A percentile compares a stretch with the other conserved stretches of the same genome.
These are phyloP conservation scores for Takifugu bimaculatus DNA, from an alignment of 2,113 vertebrate species.

Conservation along the genomic window DNA sequence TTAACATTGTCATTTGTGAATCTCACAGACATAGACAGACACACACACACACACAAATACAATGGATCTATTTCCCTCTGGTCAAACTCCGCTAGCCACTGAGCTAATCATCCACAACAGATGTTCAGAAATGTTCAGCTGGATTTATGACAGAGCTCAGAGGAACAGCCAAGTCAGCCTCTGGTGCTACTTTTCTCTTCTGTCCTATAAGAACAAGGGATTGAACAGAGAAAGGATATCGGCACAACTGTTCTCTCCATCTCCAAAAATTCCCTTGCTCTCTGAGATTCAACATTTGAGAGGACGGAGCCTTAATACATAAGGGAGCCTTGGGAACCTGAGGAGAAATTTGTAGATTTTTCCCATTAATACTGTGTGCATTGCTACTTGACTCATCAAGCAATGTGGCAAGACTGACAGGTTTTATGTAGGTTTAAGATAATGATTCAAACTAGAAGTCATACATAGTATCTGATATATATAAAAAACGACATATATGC, in stretches of 20 bases:
- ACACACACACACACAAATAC: constrained; percentile 31
- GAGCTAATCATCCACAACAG: constrained; percentile 77
- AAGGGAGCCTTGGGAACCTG: constrained; percentile 57
- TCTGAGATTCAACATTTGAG: constrained; percentile 56
- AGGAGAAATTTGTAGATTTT: constrained; percentile 63
- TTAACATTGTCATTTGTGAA: too few relatives aligned
- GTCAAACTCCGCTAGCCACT: constrained; percentile 69
- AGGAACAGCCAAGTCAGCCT: constrained; percentile 74
- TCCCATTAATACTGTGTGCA: constrained; percentile 58
- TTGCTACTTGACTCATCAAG: constrained; percentile 47
- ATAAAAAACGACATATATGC: too few relatives aligned
- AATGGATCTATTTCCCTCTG: constrained; percentile 54
- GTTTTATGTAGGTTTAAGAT: not conserved
- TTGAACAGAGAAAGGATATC: constrained; percentile 61
- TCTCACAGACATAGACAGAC: constrained; percentile 4
- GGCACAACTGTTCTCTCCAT: constrained; percentile 52
- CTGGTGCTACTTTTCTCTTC: constrained; percentile 65
- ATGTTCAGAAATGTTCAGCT: constrained; percentile 73
- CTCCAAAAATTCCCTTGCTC: constrained; percentile 42
- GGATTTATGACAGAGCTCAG: constrained; percentile 71
- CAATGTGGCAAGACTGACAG: constrained; percentile 12
- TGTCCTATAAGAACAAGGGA: constrained; percentile 70
- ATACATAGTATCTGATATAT: too few relatives aligned
- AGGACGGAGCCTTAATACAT: constrained; percentile 61
- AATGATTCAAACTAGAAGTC: too few relatives aligned